Evolutionary conservation across 2,797 vertebrate genomes (phyloP).

Genomic region (Hippocampus kuda): DNA sequence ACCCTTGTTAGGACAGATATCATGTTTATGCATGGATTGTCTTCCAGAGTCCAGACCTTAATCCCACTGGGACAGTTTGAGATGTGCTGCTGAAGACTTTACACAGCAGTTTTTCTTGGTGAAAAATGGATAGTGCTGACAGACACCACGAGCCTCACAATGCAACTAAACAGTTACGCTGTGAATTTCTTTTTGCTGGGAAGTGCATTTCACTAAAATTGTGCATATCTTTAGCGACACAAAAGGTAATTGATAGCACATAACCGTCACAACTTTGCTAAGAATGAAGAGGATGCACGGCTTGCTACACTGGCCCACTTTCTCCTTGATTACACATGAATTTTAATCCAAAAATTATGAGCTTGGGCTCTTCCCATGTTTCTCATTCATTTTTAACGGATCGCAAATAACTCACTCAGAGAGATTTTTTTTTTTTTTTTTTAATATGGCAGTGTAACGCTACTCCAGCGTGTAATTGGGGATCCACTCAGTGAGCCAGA

Average conservation of each 20-base stretch:
- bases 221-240: neutral
- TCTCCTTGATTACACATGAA: constrained; percentile 37
- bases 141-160: neutral
- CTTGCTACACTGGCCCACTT: constrained; percentile 42
- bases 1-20: neutral
- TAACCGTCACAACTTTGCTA: neutral
- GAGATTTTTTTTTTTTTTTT: constrained; percentile 50
- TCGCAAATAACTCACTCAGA: constrained; percentile 32
- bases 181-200: neutral
- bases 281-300: constrained; percentile 26
- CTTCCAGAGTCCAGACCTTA: neutral
- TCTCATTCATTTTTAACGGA: constrained; percentile 56
- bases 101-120: neutral
- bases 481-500: constrained; percentile 51
- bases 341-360: constrained; percentile 35
- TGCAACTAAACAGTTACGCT: neutral
- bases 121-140: neutral
- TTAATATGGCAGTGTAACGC: constrained; percentile 43
- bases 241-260: neutral
- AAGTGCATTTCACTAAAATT: neutral
- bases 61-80: neutral
- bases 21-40: neutral
- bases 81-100: neutral
- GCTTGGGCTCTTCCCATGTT: constrained; percentile 24
- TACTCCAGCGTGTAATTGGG: constrained; percentile 68